These are phyloP conservation scores for Scaptomyza parva DNA, from an alignment of 2,888 invertebrate genomes.

Conservation along the genomic window DNA sequence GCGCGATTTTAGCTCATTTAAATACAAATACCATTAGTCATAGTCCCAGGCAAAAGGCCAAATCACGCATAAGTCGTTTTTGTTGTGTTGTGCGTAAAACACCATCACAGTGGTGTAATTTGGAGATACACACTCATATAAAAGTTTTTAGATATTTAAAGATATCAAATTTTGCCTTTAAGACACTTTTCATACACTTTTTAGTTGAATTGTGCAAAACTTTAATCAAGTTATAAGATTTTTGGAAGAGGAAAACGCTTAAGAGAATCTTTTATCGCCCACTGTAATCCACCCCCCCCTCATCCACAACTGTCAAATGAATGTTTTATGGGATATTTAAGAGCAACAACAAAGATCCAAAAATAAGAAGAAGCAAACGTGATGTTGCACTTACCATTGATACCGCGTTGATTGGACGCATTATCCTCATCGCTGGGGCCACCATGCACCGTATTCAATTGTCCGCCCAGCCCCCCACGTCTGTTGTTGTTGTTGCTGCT, in stretches of 20 bases:
- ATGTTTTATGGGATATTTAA: background rate
- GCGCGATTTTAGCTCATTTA: constrained; percentile 52
- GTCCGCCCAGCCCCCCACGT: constrained; percentile 40
- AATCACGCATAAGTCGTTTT: constrained; percentile 37
- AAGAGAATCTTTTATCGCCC: too few species aligned
- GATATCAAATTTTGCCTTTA: too few species aligned
- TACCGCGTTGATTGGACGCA: constrained; percentile 75
- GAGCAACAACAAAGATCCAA: background rate
- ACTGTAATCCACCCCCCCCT: too few species aligned
- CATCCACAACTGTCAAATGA: background rate
- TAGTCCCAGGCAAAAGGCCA: constrained; percentile 33
- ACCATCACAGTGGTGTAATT: background rate
- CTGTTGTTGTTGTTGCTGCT: too few species aligned
- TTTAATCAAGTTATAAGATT: too few species aligned
- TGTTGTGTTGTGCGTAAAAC: constrained; percentile 11
- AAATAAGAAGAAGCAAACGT: background rate
- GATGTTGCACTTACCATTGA: constrained; percentile 81
- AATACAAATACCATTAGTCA: constrained; percentile 72
- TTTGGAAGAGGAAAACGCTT: too few species aligned
- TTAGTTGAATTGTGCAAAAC: too few species aligned
- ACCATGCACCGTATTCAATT: constrained; percentile 71
- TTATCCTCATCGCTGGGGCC: constrained; percentile 61
- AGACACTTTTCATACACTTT: too few species aligned
- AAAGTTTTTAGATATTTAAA: background rate
- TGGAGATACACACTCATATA: background rate